Conservation (phyloP, 2,113 vertebrate species). For the Etheostoma spectabile region DNA sequence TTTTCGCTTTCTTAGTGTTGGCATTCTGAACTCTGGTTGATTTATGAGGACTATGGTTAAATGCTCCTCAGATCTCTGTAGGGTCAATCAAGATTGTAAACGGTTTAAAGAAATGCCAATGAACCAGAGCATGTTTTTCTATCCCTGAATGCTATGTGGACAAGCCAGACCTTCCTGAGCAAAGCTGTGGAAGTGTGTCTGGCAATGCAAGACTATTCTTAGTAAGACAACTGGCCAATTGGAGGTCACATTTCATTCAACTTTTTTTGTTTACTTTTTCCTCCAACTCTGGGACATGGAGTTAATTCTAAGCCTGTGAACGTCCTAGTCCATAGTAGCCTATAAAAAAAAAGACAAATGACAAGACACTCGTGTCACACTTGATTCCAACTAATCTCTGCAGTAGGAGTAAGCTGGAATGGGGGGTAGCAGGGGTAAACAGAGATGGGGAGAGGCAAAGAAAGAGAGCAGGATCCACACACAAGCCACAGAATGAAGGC, state of each 20-base stretch:
- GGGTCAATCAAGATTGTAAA: no score
- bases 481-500: conserved; percentile 48
- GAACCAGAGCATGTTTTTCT: no score
- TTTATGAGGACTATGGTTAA: no score
- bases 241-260: conserved; percentile 16
- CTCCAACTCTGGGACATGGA: conserved; percentile 13
- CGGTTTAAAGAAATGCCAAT: no score
- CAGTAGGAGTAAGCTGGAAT: conserved; percentile 18
- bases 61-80: no score
- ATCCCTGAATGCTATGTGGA: no score
- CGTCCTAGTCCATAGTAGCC: conserved; percentile 1
- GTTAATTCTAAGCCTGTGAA: conserved; percentile 35
- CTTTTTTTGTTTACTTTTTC: conserved; percentile 24
- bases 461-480: conserved; percentile 33
- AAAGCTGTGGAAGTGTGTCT: no score
- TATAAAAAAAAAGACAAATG: conserved; percentile 27
- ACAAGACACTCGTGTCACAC: conserved; percentile 35
- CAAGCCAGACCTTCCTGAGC: no score
- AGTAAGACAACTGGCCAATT: conserved; percentile 6
- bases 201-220: neutral
- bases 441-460: conserved; percentile 24
- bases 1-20: no score
- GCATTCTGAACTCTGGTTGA: no score
- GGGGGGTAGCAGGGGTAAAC: conserved; percentile 5
- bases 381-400: conserved; percentile 53